A percentile compares a stretch with the other conserved stretches of the same genome.
phyloP scores from a whole-genome alignment of 2,888 invertebrate species.

The Melieria omissa region DNA sequence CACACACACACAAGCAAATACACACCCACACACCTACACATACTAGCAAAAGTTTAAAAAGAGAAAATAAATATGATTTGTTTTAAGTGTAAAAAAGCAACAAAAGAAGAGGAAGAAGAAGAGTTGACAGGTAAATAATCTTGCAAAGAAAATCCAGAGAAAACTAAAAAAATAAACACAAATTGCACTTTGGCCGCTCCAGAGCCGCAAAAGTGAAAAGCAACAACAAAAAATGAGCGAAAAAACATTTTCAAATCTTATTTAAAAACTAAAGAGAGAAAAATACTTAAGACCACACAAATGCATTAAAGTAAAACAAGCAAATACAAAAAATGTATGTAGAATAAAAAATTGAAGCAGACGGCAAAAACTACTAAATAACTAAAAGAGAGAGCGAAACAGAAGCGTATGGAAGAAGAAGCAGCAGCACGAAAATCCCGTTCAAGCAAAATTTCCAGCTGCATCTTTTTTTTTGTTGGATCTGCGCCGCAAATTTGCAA shows the following conservation, averaged over 20 bases:
- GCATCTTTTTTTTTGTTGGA: too few species aligned
- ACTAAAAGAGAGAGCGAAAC: background rate
- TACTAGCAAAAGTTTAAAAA: constrained; percentile 17
- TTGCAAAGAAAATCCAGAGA: constrained; percentile 10
- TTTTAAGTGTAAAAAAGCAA: constrained; percentile 6
- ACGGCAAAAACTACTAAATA: constrained; percentile 7
- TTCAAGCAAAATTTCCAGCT: too few species aligned
- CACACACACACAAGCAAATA: constrained; percentile 46
- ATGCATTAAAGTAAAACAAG: constrained; percentile 32
- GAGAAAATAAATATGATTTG: background rate
- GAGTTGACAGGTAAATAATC: constrained; percentile 4
- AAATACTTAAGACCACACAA: background rate
- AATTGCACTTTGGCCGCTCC: background rate
- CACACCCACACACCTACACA: constrained; percentile 31
- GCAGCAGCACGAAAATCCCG: too few species aligned
- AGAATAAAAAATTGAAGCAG: constrained; percentile 24
- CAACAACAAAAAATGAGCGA: background rate
- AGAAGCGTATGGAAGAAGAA: background rate
- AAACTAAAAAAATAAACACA: constrained; percentile 34
- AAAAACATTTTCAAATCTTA: background rate
- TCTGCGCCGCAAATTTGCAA: too few species aligned
- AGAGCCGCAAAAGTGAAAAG: background rate
- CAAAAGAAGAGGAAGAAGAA: constrained; percentile 3
- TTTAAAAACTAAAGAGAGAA: background rate
- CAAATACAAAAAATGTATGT: constrained; percentile 26